A percentile compares a stretch with the other conserved stretches of the same genome.
Evolutionary conservation across 2,888 invertebrate genomes (phyloP).

Genomic region (Oxytorus armatus): DNA sequence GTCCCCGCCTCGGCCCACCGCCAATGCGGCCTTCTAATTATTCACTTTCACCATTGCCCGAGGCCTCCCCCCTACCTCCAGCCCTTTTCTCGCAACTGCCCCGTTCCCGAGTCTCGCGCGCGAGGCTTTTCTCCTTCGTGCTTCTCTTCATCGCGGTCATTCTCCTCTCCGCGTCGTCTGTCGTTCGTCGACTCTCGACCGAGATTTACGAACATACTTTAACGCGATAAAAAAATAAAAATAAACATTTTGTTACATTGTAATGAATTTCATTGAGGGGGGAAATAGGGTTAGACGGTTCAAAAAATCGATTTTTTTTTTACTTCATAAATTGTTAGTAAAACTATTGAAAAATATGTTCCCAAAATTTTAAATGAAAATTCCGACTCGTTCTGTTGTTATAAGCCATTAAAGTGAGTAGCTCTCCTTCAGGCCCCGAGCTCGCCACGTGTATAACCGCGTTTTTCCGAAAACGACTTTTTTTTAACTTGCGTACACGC

Average conservation of each 20-base stretch:
- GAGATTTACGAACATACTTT: slow-evolving; percentile 30
- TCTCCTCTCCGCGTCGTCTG: slow-evolving; percentile 21
- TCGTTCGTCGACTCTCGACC: slow-evolving; percentile 33
- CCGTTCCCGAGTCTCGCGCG: slow-evolving; percentile 24
- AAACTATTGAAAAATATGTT: no score
- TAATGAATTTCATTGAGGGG: no score
- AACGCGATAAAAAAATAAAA: neutral
- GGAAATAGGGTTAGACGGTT: no score
- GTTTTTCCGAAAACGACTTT: no score
- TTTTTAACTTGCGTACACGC: no score
- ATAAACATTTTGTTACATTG: neutral
- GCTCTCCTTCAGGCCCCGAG: no score
- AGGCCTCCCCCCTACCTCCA: slow-evolving; percentile 29
- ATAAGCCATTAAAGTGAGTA: no score
- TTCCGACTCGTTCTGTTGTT: no score
- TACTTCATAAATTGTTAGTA: no score
- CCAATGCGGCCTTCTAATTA: slow-evolving; percentile 74
- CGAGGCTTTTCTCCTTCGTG: slow-evolving; percentile 14
- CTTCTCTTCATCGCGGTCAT: slow-evolving; percentile 22
- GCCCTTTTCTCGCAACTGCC: slow-evolving; percentile 3
- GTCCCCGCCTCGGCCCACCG: slow-evolving; percentile 60
- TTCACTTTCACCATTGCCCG: slow-evolving; percentile 75
- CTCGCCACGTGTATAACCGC: no score
- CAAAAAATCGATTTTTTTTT: no score
- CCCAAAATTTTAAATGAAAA: no score